These are phyloP conservation scores for Lates japonicus DNA, from an alignment of 2,797 vertebrate species.

Conservation along the genomic window DNA sequence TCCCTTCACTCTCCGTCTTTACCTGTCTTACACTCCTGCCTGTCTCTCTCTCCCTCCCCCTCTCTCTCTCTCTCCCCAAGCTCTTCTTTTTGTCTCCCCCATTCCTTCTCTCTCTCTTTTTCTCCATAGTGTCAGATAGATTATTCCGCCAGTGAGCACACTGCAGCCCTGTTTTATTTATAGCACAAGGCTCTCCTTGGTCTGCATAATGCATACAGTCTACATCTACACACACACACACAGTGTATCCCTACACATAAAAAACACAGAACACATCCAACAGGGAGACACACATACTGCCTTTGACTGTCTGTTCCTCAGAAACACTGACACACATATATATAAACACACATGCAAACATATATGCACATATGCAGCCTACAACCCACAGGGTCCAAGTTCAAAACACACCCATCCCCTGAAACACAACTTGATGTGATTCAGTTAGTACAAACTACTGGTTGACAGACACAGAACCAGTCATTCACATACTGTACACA, in stretches of 20 bases:
- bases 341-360: slow-evolving; percentile 30
- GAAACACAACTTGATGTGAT: slow-evolving; percentile 20
- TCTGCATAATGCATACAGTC: slow-evolving; percentile 86
- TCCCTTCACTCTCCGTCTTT: slow-evolving; percentile 23
- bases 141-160: slow-evolving; percentile 86
- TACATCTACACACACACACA: slow-evolving; percentile 65
- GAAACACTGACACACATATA: slow-evolving; percentile 42
- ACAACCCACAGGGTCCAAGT: slow-evolving; percentile 9
- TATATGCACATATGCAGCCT: slow-evolving; percentile 39
- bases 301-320: slow-evolving; percentile 43
- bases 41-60: slow-evolving; percentile 6
- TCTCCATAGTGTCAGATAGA: slow-evolving; percentile 85
- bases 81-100: slow-evolving; percentile 47
- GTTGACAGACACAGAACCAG: slow-evolving; percentile 12
- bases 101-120: slow-evolving; percentile 55
- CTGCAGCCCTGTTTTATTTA: slow-evolving; percentile 86
- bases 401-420: slow-evolving; percentile 21
- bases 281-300: slow-evolving; percentile 31
- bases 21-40: slow-evolving; percentile 32
- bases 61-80: slow-evolving; percentile 2
- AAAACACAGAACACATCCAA: slow-evolving; percentile 48
- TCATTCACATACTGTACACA: not conserved
- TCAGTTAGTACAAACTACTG: slow-evolving; percentile 8
- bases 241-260: slow-evolving; percentile 46
- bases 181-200: slow-evolving; percentile 84